Conservation (phyloP, 2,888 invertebrate species). For the Aproaerema taeniolella region DNA sequence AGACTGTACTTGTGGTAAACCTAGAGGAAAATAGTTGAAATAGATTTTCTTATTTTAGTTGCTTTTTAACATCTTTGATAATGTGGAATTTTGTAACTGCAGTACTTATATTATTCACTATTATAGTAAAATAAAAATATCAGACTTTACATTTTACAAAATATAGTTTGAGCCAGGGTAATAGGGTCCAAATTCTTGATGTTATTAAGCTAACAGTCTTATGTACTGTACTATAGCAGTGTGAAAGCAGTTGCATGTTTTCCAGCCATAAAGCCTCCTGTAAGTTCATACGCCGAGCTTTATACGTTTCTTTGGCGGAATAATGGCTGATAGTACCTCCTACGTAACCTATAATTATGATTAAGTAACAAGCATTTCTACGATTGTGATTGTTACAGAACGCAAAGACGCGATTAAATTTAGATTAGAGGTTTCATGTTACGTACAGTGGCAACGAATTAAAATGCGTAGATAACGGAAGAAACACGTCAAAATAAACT, state of each 20-base stretch:
- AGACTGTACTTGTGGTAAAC: neutral
- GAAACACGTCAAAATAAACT: too few relatives aligned
- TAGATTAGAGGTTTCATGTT: neutral
- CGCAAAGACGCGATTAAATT: conserved; percentile 10
- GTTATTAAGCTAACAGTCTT: neutral
- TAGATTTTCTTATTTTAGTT: neutral
- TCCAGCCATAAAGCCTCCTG: conserved; percentile 14
- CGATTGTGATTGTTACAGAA: conserved; percentile 9
- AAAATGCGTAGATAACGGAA: too few relatives aligned
- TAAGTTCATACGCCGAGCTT: conserved; percentile 10
- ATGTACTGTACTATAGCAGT: neutral
- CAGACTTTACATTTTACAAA: too few relatives aligned
- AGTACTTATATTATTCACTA: too few relatives aligned
- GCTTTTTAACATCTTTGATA: too few relatives aligned
- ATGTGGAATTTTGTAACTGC: too few relatives aligned
- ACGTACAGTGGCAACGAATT: too few relatives aligned
- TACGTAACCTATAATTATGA: conserved; percentile 9
- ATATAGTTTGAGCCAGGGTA: too few relatives aligned
- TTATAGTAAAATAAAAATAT: too few relatives aligned
- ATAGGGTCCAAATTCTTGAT: too few relatives aligned
- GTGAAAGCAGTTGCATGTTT: conserved; percentile 14
- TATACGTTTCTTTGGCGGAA: conserved; percentile 11
- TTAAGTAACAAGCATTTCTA: conserved; percentile 14
- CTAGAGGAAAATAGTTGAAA: neutral
- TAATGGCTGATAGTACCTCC: conserved; percentile 8